Evolutionary conservation across 2,888 invertebrate species (phyloP).

Genomic region (Mesorhabditis sp.): DNA sequence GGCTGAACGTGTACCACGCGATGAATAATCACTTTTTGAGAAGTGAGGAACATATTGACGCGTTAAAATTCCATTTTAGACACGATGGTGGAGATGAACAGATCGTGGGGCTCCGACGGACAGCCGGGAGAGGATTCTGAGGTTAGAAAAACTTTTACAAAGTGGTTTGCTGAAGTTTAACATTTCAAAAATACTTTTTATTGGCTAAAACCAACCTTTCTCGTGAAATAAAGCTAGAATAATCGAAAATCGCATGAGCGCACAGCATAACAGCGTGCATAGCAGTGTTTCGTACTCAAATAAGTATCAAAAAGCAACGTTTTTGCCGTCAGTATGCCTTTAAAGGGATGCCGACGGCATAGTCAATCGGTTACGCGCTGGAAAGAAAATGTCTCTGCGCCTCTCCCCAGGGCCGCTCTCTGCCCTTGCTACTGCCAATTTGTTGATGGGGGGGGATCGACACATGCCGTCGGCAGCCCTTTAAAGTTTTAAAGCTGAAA

Average conservation of each 20-base stretch:
- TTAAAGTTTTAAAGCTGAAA: too few species aligned
- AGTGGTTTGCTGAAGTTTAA: background rate
- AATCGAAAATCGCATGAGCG: background rate
- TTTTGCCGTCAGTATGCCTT: too few species aligned
- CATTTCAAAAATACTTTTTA: slow-evolving; percentile 4
- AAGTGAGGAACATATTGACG: slow-evolving; percentile 23
- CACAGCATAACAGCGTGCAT: too few species aligned
- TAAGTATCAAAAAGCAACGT: too few species aligned
- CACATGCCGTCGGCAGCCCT: too few species aligned
- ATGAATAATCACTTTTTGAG: slow-evolving; percentile 57
- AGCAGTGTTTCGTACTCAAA: too few species aligned
- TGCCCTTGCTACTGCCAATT: too few species aligned
- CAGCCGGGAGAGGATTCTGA: background rate
- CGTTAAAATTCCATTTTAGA: slow-evolving; percentile 29
- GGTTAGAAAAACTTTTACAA: background rate
- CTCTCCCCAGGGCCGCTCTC: too few species aligned
- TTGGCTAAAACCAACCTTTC: slow-evolving; percentile 1
- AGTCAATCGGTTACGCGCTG: too few species aligned
- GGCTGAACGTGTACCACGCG: slow-evolving; percentile 54
- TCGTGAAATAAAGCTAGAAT: background rate
- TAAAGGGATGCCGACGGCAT: too few species aligned
- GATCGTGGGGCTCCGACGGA: slow-evolving; percentile 38
- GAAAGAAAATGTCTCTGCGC: too few species aligned
- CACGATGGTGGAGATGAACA: slow-evolving; percentile 38
- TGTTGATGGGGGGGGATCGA: too few species aligned